Evolutionary conservation across 2,888 invertebrate species (phyloP).

Genomic region (Torymus texanus): DNA sequence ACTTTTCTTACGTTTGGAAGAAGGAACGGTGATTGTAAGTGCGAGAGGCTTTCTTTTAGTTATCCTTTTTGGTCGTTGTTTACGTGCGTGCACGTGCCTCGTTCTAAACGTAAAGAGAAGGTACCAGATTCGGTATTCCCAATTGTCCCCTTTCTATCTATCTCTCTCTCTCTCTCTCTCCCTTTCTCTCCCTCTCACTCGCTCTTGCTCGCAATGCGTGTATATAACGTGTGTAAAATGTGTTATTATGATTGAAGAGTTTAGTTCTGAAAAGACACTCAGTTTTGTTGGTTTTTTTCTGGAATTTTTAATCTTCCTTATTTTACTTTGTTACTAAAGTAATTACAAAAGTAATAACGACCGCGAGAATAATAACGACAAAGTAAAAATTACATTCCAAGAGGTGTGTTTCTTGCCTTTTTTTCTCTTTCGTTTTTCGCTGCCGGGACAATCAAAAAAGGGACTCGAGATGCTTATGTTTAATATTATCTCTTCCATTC

Average conservation of each 20-base stretch:
- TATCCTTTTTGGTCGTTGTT: no score
- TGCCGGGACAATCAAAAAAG: constrained; percentile 48
- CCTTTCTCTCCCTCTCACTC: constrained; percentile 37
- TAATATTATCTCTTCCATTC: constrained; percentile 21
- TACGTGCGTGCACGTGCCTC: constrained; percentile 19
- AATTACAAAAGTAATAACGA: constrained; percentile 61
- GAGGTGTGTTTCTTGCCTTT: constrained; percentile 14
- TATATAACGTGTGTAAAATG: constrained; percentile 2
- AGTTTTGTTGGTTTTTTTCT: constrained; percentile 47
- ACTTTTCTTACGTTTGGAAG: constrained; percentile 8
- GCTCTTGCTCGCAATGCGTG: constrained; percentile 21
- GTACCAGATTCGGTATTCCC: not conserved
- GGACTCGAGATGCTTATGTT: constrained; percentile 18
- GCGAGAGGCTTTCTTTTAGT: no score
- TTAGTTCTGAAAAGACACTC: constrained; percentile 52
- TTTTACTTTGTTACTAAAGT: constrained; percentile 61
- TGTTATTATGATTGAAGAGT: constrained; percentile 42
- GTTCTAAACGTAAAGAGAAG: constrained; percentile 10
- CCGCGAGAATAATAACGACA: constrained; percentile 58
- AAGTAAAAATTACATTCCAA: constrained; percentile 59
- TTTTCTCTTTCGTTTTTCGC: constrained; percentile 34
- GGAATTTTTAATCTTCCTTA: constrained; percentile 58
- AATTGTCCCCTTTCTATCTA: no score
- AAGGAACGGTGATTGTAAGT: constrained; percentile 5
- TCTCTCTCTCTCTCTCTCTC: not conserved